Conservation (phyloP, 2,888 invertebrate genomes). For the Caenorhabditis zanzibari region DNA sequence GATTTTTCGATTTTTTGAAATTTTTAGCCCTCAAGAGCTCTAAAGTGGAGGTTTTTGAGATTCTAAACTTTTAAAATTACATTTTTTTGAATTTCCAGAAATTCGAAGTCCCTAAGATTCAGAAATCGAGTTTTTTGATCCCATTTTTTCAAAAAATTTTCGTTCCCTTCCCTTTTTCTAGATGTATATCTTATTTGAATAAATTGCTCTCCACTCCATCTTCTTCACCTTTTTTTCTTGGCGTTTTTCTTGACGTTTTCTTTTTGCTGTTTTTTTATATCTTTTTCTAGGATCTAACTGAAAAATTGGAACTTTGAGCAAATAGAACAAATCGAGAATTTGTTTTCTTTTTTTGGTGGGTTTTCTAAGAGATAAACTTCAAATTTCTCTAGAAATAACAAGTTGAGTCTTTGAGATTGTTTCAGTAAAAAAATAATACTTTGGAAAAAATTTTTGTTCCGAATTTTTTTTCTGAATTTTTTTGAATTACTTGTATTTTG, state of each 20-base stretch:
- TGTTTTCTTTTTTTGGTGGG: neutral
- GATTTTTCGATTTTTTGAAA: neutral
- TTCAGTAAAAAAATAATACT: too few relatives aligned
- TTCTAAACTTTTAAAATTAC: too few relatives aligned
- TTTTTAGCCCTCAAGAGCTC: neutral
- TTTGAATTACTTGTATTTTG: too few relatives aligned
- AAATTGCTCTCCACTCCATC: slow-evolving; percentile 42
- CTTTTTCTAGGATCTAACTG: slow-evolving; percentile 13
- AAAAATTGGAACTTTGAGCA: neutral
- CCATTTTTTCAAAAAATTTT: neutral
- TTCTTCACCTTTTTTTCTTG: slow-evolving; percentile 18
- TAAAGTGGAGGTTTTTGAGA: too few relatives aligned
- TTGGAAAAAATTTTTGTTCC: too few relatives aligned
- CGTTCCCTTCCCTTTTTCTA: neutral
- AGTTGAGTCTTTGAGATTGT: neutral
- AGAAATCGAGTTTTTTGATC: neutral
- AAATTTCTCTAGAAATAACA: neutral
- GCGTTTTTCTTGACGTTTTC: slow-evolving; percentile 1
- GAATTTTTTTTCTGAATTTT: too few relatives aligned
- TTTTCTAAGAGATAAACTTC: neutral
- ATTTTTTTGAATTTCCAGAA: too few relatives aligned
- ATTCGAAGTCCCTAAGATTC: neutral
- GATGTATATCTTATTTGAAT: slow-evolving; percentile 49
- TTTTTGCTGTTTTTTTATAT: slow-evolving; percentile 8
- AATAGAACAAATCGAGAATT: neutral